These are phyloP conservation scores for Cavia aperea DNA, from an alignment of 2,113 vertebrate genomes.

Conservation along the genomic window DNA sequence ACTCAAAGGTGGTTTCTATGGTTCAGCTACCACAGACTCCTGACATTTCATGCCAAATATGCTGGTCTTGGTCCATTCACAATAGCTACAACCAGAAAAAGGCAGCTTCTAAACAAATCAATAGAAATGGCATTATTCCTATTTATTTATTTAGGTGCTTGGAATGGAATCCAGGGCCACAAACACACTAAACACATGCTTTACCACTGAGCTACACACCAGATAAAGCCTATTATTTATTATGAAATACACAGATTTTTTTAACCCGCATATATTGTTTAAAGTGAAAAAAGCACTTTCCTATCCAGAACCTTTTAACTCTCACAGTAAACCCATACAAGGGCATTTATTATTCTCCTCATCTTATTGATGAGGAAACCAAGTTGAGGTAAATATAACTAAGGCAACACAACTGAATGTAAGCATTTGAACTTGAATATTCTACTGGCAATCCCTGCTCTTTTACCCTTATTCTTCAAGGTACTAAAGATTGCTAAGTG, in stretches of 20 bases:
- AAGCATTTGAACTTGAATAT: not conserved
- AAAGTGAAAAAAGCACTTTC: not conserved
- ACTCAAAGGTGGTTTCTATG: conserved; percentile 14
- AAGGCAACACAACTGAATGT: not conserved
- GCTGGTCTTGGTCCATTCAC: not conserved
- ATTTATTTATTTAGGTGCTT: not conserved
- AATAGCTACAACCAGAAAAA: not conserved
- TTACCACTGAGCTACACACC: not conserved
- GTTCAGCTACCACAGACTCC: not conserved
- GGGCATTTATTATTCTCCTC: not conserved
- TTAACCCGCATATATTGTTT: not conserved
- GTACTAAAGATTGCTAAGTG: not conserved
- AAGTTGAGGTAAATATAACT: not conserved
- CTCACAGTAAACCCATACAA: not conserved
- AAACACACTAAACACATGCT: not conserved
- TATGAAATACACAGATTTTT: not conserved
- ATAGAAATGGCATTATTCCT: not conserved
- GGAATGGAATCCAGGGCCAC: not conserved
- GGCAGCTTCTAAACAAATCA: not conserved
- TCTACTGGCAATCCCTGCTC: not conserved
- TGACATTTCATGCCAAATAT: not conserved
- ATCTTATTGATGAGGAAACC: not conserved
- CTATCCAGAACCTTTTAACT: not conserved
- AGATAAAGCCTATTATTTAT: not conserved
- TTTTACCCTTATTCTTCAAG: not conserved